Percentiles rank a stretch among this genome's conserved stretches.
These are phyloP conservation scores for Eubasilissa splendida DNA, from an alignment of 2,888 invertebrate genomes.

Conservation along the genomic window DNA sequence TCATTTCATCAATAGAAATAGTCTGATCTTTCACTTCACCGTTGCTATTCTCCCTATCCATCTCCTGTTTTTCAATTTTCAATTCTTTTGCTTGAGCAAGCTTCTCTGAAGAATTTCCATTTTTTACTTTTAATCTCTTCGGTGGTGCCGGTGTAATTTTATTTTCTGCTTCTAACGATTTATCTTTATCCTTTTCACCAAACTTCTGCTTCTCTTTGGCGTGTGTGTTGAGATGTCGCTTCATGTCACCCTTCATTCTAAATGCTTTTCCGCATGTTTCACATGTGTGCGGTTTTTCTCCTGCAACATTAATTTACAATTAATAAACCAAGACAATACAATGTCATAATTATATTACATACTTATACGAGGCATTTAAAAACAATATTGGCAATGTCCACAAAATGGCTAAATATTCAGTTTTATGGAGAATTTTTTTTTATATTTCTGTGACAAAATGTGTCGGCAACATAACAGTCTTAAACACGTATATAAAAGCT, in stretches of 20 bases:
- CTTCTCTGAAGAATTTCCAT: not conserved
- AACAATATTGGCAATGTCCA: no score
- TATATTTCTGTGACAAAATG: not conserved
- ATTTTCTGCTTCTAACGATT: constrained; percentile 30
- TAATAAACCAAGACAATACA: not conserved
- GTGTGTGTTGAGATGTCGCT: constrained; percentile 85
- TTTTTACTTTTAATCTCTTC: constrained; percentile 40
- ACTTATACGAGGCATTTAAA: no score
- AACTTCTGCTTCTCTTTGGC: constrained; percentile 61
- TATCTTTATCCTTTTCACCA: constrained; percentile 40
- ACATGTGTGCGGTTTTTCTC: constrained; percentile 85
- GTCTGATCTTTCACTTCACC: constrained; percentile 41
- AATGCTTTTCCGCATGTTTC: constrained; percentile 85
- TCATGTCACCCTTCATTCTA: constrained; percentile 87
- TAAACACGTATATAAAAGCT: no score
- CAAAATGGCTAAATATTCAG: no score
- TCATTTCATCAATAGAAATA: constrained; percentile 42
- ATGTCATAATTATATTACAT: not conserved
- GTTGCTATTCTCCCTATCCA: constrained; percentile 26
- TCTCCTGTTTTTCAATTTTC: constrained; percentile 53
- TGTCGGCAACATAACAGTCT: no score
- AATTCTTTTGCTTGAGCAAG: constrained; percentile 50
- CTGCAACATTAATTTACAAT: constrained; percentile 64
- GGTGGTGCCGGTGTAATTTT: constrained; percentile 14
- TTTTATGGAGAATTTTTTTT: no score